A percentile compares a stretch with the other conserved stretches of the same genome.
Conservation (phyloP, 2,888 invertebrate genomes). For the Scotopteryx bipunctaria region DNA sequence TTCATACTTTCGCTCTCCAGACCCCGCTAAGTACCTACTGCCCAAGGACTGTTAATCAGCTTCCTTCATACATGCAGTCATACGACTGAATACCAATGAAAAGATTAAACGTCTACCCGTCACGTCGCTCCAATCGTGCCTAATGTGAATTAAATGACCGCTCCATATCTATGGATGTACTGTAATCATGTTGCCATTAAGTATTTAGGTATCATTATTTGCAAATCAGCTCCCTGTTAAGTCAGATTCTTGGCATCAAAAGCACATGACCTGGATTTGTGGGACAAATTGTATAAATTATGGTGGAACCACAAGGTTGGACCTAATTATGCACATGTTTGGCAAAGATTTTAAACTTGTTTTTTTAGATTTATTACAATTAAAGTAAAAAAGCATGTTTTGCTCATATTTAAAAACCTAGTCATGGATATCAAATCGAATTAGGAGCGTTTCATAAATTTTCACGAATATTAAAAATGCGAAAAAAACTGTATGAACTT, state of each 20-base stretch:
- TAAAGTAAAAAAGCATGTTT: too few relatives aligned
- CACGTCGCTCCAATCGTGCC: slow-evolving; percentile 48
- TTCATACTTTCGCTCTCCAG: too few relatives aligned
- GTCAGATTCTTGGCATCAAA: slow-evolving; percentile 16
- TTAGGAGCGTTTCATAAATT: too few relatives aligned
- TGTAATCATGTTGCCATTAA: slow-evolving; percentile 37
- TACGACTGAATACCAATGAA: slow-evolving; percentile 54
- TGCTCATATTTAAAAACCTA: too few relatives aligned
- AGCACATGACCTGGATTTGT: not conserved
- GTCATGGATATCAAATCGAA: too few relatives aligned
- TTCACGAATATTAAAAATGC: too few relatives aligned
- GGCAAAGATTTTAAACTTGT: too few relatives aligned
- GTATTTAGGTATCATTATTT: slow-evolving; percentile 40
- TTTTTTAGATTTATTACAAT: too few relatives aligned
- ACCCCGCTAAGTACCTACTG: not conserved
- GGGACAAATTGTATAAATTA: not conserved
- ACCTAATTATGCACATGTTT: too few relatives aligned
- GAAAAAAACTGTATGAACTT: too few relatives aligned
- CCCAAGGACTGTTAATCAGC: not conserved
- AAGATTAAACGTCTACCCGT: slow-evolving; percentile 63
- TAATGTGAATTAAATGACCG: slow-evolving; percentile 73
- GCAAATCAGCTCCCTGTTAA: slow-evolving; percentile 38
- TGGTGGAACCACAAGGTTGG: not conserved
- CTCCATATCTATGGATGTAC: slow-evolving; percentile 48
- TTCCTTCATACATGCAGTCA: slow-evolving; percentile 1